These are phyloP conservation scores for Autographa pulchrina DNA, from an alignment of 2,888 invertebrate genomes.

Conservation along the genomic window DNA sequence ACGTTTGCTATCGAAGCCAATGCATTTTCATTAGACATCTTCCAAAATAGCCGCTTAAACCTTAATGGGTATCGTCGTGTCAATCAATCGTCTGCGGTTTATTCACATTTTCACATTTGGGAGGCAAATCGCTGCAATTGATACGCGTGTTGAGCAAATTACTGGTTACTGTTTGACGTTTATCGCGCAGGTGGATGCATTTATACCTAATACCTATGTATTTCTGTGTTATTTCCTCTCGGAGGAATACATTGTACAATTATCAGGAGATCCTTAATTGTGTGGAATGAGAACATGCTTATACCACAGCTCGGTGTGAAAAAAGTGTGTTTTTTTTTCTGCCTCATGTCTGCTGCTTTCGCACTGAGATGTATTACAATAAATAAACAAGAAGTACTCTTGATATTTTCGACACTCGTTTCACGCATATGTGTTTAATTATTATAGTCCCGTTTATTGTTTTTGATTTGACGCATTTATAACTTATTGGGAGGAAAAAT, in stretches of 20 bases:
- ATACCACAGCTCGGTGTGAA: not conserved
- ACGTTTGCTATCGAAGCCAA: not conserved
- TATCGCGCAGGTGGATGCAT: constrained; percentile 3
- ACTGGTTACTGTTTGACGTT: constrained; percentile 12
- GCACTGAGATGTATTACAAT: no score
- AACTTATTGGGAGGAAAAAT: not conserved
- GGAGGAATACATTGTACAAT: not conserved
- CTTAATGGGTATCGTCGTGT: constrained; percentile 30
- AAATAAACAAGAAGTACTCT: no score
- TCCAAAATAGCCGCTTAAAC: constrained; percentile 8
- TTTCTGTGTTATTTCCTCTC: not conserved
- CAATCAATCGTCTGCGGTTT: constrained; percentile 17
- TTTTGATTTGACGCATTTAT: not conserved
- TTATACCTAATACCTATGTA: not conserved
- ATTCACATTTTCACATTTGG: constrained; percentile 16
- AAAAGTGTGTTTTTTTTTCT: no score
- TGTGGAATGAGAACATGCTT: not conserved
- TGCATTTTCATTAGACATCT: constrained; percentile 2
- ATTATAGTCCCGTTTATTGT: no score
- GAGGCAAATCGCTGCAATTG: constrained; percentile 33
- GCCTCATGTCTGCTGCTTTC: no score
- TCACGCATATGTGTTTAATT: no score
- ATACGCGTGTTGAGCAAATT: constrained; percentile 15
- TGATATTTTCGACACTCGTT: no score
- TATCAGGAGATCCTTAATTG: not conserved